Conservation (phyloP, 2,888 invertebrate species). For the Andrena hattorfiana region DNA sequence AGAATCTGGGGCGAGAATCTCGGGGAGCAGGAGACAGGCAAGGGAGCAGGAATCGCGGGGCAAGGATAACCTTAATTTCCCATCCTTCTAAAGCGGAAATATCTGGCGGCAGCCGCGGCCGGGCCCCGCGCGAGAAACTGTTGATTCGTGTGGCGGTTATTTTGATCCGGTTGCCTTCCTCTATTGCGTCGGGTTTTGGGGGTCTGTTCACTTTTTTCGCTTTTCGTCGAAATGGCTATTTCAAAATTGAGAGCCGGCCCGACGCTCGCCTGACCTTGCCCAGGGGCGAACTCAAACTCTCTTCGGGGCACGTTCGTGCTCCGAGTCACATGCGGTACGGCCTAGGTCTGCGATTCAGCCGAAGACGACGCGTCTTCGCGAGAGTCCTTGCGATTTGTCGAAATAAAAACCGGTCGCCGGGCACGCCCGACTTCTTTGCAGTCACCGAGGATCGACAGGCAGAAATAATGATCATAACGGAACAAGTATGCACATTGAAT, state of each 20-base stretch:
- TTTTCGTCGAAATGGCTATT: conserved; percentile 88
- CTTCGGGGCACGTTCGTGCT: conserved; percentile 62
- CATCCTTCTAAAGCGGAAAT: conserved; percentile 65
- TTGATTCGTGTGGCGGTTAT: conserved; percentile 84
- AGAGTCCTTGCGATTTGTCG: conserved; percentile 28
- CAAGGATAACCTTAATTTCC: conserved; percentile 61
- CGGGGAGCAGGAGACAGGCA: conserved; percentile 34
- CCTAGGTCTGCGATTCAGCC: conserved; percentile 35
- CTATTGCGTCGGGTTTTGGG: conserved; percentile 93
- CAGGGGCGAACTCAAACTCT: conserved; percentile 76
- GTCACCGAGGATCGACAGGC: conserved; percentile 33
- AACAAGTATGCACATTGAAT: not conserved
- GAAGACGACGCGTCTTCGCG: conserved; percentile 28
- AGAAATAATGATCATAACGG: not conserved
- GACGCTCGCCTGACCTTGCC: conserved; percentile 84
- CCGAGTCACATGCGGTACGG: conserved; percentile 53
- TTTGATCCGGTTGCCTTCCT: conserved; percentile 86
- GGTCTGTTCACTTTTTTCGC: conserved; percentile 85
- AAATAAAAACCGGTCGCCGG: conserved; percentile 51
- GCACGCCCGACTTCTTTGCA: not conserved
- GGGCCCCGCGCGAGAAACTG: conserved; percentile 85
- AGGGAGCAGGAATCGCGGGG: conserved; percentile 41
- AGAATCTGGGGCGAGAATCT: conserved; percentile 51
- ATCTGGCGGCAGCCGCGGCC: conserved; percentile 80
- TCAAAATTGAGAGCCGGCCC: conserved; percentile 89